Base-by-base conservation (phyloP, 30 jellyfish, hydroid and myxozoan species). In the Rhopilema esculentum region DNA sequence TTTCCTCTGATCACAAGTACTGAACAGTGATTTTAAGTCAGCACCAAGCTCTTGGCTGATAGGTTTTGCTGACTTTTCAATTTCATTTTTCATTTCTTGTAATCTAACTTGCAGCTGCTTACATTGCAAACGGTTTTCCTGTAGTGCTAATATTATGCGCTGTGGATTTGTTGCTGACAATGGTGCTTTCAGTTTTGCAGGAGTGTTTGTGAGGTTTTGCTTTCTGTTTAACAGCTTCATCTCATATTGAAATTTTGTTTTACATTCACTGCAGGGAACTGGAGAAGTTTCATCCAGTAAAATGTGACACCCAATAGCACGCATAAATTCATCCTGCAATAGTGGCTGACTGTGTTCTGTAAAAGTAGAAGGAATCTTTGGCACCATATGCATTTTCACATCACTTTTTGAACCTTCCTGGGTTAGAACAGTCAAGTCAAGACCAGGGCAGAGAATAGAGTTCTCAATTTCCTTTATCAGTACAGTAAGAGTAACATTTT, bases 141-240 rank as follows among this genome's bases (percentile, higher is more conserved):
- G 92, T 8, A 68, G 67, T 24, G 92, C 79, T 12, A 72, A 67
- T 53, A 15, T 83, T 28, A 83, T 27, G 26, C 92, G 23, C 22
- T 24, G 67, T n/a, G 92, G 92, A 25, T 28, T 16, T 25, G 66
- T 51, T 22, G 9, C 27, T 69, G 92, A 69, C 25, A 83, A 29
- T 27, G 92, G 92, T 15, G 92, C 92, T 27, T 69, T 83, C 79
- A 72, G 57, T 21, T 83, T 66, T 7, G 86, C 92, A 0, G 87
- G 87, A 16, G 83, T 66, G 84, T 62, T 68, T 20, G 30, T 16
- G 24, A 24, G 52, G 16, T n/a, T 9, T 24, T 66, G 66, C 53
- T 82, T 82, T 84, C 49, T 27, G 8, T 84, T 68, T 24, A 57
- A 32, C 79, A 21, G 92, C 69, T 70, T 69, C 23, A 65, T 19